Percentiles rank a stretch among this genome's conserved stretches.
phyloP scores from a whole-genome alignment of 2,888 invertebrate genomes.

The Cephalotes varians region DNA sequence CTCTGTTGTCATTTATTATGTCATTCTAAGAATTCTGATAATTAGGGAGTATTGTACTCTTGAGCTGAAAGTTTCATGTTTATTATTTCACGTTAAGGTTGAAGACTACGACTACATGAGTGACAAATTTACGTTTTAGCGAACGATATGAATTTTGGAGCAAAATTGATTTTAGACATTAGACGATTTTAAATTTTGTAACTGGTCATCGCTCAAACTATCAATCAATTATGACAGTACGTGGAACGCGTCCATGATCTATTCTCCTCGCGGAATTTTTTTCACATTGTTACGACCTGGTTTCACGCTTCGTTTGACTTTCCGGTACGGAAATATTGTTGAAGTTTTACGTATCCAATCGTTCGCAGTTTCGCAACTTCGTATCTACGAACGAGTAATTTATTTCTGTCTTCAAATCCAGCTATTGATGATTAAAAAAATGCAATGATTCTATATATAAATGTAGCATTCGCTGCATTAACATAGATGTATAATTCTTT shows the following conservation, averaged over 20 bases:
- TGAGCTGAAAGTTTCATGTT: slow-evolving; percentile 5
- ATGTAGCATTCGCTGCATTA: background rate
- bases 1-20: background rate
- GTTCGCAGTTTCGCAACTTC: slow-evolving; percentile 54
- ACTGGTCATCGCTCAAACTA: background rate
- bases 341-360: slow-evolving; percentile 63
- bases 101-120: background rate
- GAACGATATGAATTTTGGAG: background rate
- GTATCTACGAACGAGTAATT: background rate
- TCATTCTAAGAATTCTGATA: background rate
- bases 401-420: background rate
- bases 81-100: background rate
- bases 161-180: background rate
- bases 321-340: slow-evolving; percentile 81
- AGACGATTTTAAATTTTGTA: background rate
- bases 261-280: slow-evolving; percentile 58
- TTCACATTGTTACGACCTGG: slow-evolving; percentile 79
- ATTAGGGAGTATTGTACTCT: slow-evolving; percentile 24
- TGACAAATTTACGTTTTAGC: background rate
- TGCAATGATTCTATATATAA: background rate
- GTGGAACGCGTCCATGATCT: slow-evolving; percentile 33
- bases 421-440: background rate
- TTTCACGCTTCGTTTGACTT: slow-evolving; percentile 84
- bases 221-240: slow-evolving; percentile 55
- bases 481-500: background rate